A percentile compares a stretch with the other conserved stretches of the same genome.
Evolutionary conservation across 2,797 vertebrate species (phyloP).

Genomic region (Orientallactaga sibirica): DNA sequence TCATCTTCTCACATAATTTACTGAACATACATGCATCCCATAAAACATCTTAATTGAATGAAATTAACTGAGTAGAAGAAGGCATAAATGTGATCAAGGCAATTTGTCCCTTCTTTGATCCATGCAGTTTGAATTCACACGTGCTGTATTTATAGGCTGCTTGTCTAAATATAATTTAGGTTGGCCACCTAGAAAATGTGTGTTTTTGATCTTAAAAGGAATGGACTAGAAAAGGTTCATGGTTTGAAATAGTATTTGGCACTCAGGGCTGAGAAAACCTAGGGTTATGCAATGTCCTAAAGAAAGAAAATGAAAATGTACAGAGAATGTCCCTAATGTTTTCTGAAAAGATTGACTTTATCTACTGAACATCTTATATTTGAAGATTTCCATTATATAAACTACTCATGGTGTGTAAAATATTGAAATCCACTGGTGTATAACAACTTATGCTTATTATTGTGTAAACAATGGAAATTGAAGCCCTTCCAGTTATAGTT

Average conservation of each 20-base stretch:
- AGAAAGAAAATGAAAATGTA: constrained; percentile 10
- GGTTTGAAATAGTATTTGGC: neutral
- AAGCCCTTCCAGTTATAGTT: neutral
- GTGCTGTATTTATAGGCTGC: neutral
- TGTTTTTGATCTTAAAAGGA: constrained; percentile 47
- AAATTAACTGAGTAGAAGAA: neutral
- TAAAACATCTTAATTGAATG: constrained; percentile 37
- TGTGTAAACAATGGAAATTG: constrained; percentile 15
- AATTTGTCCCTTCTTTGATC: neutral
- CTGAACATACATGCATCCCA: neutral
- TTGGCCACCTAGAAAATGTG: neutral
- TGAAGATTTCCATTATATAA: constrained; percentile 31
- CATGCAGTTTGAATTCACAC: neutral
- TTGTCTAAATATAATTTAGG: constrained; percentile 57
- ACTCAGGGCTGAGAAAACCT: neutral
- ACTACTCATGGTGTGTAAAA: neutral
- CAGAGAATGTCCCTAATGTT: neutral
- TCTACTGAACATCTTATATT: constrained; percentile 32
- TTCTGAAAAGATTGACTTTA: neutral
- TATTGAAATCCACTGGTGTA: neutral
- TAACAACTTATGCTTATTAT: neutral
- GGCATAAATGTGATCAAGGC: neutral
- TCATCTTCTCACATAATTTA: neutral
- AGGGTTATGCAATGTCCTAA: neutral
- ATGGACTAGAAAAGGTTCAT: neutral